Conservation (phyloP, 2,797 vertebrate genomes). For the Rhinichthys osculus region DNA sequence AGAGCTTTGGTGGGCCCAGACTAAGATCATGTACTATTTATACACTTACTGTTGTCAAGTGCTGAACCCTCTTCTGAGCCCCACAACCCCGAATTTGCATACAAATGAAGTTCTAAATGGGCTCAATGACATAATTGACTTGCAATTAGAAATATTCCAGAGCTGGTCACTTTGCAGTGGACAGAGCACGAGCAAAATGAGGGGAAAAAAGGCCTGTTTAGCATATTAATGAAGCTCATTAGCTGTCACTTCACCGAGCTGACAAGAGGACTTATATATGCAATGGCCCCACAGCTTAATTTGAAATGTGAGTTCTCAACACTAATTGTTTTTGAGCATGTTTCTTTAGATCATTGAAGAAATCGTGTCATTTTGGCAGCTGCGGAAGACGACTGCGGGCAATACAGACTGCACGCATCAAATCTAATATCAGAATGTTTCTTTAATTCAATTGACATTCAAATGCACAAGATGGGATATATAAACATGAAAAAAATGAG, state of each 20-base stretch:
- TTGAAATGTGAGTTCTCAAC: constrained; percentile 71
- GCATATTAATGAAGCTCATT: constrained; percentile 90
- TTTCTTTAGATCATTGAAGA: constrained; percentile 67
- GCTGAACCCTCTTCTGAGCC: constrained; percentile 66
- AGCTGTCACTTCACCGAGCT: constrained; percentile 81
- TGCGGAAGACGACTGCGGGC: constrained; percentile 72
- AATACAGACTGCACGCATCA: constrained; percentile 42
- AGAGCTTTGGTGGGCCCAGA: constrained; percentile 17
- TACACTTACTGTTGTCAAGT: constrained; percentile 75
- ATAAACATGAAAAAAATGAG: constrained; percentile 1
- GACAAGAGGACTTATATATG: constrained; percentile 86
- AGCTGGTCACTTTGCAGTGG: constrained; percentile 84
- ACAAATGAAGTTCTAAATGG: constrained; percentile 88
- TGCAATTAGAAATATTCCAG: constrained; percentile 85
- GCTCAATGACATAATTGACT: constrained; percentile 90
- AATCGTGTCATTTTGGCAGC: constrained; percentile 76
- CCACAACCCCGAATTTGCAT: constrained; percentile 80
- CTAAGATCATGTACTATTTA: constrained; percentile 66
- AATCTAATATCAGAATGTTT: constrained; percentile 37
- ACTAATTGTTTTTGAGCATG: constrained; percentile 86
- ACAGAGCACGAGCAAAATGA: constrained; percentile 74
- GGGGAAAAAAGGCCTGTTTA: constrained; percentile 81
- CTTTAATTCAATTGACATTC: constrained; percentile 48
- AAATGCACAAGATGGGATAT: background rate
- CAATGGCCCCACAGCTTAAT: constrained; percentile 77